Evolutionary conservation across 1,140 invertebrate genomes (phyloP).

Genomic region (Drosophila varians): DNA sequence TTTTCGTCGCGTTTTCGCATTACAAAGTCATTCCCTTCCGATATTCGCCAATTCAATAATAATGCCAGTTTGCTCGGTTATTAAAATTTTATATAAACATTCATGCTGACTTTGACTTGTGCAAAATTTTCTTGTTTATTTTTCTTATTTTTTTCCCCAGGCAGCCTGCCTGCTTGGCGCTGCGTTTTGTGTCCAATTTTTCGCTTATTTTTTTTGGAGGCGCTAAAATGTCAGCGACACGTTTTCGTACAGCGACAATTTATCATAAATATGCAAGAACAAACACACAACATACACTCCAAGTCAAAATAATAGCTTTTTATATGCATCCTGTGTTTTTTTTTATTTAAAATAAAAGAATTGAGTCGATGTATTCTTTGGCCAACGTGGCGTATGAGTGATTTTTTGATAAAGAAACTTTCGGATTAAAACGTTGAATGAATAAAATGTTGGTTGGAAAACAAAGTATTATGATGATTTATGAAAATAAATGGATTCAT

Average conservation of each 20-base stretch:
- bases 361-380: too few species aligned
- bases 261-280: conserved; percentile 74
- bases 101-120: conserved; percentile 61
- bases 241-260: conserved; percentile 66
- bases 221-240: conserved; percentile 77
- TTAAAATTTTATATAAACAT: conserved; percentile 74
- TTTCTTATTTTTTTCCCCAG: conserved; percentile 11
- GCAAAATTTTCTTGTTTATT: conserved; percentile 7
- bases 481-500: too few species aligned
- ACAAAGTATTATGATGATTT: too few species aligned
- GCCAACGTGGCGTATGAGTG: too few species aligned
- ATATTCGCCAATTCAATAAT: conserved; percentile 65
- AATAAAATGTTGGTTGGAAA: too few species aligned
- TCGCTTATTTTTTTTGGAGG: conserved; percentile 43
- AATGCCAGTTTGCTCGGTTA: conserved; percentile 71
- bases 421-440: too few species aligned
- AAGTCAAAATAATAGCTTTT: background rate
- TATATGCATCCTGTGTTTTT: too few species aligned
- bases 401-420: too few species aligned
- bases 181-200: conserved; percentile 21
- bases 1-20: conserved; percentile 32
- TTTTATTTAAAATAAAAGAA: too few species aligned
- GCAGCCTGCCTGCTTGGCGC: background rate
- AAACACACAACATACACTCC: conserved; percentile 22
- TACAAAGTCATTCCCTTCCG: conserved; percentile 53